Base-by-base conservation (phyloP, 2,888 invertebrate species). In the Coelinius sp. region DNA sequence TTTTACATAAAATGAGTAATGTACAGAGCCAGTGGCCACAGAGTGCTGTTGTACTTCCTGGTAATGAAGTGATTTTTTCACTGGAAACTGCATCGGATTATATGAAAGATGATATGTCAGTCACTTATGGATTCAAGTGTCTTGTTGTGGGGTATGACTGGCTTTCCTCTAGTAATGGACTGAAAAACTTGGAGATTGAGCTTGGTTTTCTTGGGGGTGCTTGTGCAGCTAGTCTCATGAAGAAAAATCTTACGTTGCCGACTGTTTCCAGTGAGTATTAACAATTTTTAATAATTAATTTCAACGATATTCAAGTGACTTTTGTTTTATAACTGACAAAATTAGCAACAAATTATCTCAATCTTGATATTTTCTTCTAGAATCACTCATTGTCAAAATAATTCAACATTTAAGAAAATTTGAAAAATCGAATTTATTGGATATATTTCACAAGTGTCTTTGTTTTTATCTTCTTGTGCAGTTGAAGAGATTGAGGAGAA, bases 21-120 rank as follows among this genome's bases (percentile, higher is more conserved):
- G 86, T 91, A 80, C 89, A 88, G 77, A 86, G 83, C 80, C 94
- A 94, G 75, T 99, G 98, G 98, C 96, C 98, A 0, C 94, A 94
- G 81, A 94, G 93, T 79, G 93, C 95, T 0, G 89, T 98, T 12
- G 90, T 97, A 71, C 88, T 98, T 46, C 97, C 98, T 38, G 92
- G 92, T 90, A 97, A 97, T 86, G 96, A 97, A 89, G 94, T 98
- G 0, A 93, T 97, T 81, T 97, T 99, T 88, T 97, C 97, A 0
- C 86, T 99, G 84, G 98, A 99, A 89, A 98, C 98, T 0, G 96
- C 98, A 0, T 95, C 98, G 0, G 94, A 98, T 86, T 98, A 98
- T 87, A 92, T 97, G 74, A 96, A 95, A 82, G 96, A 97, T 88
- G 97, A 96, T 78, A 93, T 94, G 82, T 93, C 93, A 0, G 92